Percentiles rank a stretch among this genome's conserved stretches.
These are phyloP conservation scores for Melieria picta DNA, from an alignment of 2,888 invertebrate genomes.

Conservation along the genomic window DNA sequence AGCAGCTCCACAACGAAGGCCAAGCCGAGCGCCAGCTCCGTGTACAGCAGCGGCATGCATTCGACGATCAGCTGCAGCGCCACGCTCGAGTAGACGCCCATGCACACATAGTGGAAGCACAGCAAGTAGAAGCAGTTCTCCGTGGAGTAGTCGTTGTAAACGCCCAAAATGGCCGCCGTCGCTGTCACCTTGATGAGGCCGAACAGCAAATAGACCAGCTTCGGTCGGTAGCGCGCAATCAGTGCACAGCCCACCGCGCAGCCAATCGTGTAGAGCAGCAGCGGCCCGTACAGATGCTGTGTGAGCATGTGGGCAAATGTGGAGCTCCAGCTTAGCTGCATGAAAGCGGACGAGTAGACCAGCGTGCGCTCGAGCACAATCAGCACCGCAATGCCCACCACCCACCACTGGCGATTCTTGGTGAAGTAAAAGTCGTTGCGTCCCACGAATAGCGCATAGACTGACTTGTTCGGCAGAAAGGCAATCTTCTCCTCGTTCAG, in stretches of 20 bases:
- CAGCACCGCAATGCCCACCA: slow-evolving; percentile 40
- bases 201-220: slow-evolving; percentile 55
- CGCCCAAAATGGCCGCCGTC: slow-evolving; percentile 52
- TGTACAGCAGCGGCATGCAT: slow-evolving; percentile 55
- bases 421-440: slow-evolving; percentile 51
- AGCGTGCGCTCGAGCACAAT: slow-evolving; percentile 49
- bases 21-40: slow-evolving; percentile 50
- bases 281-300: slow-evolving; percentile 47
- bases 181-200: slow-evolving; percentile 56
- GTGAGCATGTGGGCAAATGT: slow-evolving; percentile 44
- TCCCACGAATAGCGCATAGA: slow-evolving; percentile 51
- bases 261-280: slow-evolving; percentile 50
- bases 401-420: slow-evolving; percentile 53
- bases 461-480: slow-evolving; percentile 49
- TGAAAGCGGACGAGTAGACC: slow-evolving; percentile 50
- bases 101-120: slow-evolving; percentile 52
- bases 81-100: slow-evolving; percentile 56
- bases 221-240: slow-evolving; percentile 53
- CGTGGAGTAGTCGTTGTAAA: slow-evolving; percentile 52
- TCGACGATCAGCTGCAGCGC: slow-evolving; percentile 55
- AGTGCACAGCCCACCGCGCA: slow-evolving; percentile 49
- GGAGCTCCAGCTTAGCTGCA: slow-evolving; percentile 54
- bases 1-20: slow-evolving; percentile 48
- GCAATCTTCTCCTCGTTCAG: slow-evolving; percentile 56
- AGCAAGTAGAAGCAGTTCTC: slow-evolving; percentile 55